These are phyloP conservation scores for Pteronura brasiliensis DNA, from an alignment of 2,113 vertebrate genomes.

Conservation along the genomic window DNA sequence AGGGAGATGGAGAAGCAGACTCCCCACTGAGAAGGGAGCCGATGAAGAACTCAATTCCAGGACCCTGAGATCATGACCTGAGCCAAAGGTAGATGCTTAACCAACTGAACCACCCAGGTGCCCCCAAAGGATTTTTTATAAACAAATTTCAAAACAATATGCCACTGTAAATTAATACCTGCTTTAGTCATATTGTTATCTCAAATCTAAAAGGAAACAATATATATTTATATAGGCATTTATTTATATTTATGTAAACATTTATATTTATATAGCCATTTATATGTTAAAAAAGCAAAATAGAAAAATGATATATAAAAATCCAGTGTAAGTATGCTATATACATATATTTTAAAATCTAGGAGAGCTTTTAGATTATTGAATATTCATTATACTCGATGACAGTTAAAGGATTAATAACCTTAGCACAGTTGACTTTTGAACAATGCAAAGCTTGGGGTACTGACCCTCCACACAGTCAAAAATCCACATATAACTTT, in stretches of 20 bases:
- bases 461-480: background rate
- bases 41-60: background rate
- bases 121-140: background rate
- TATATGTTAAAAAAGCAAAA: background rate
- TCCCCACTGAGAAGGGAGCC: background rate
- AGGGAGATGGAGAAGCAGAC: background rate
- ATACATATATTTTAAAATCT: background rate
- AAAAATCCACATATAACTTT: background rate
- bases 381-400: background rate
- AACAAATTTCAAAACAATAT: background rate
- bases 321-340: background rate
- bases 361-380: background rate
- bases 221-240: background rate
- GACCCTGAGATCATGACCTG: background rate
- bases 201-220: constrained; percentile 25
- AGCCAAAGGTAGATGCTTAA: background rate
- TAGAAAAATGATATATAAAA: background rate
- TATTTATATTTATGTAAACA: background rate
- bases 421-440: background rate
- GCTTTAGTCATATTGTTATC: background rate
- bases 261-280: background rate
- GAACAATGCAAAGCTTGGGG: background rate
- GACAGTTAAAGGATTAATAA: background rate
- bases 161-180: background rate
- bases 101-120: background rate